phyloP scores from a whole-genome alignment of 2,113 vertebrate species.

The Capricornis sumatraensis region DNA sequence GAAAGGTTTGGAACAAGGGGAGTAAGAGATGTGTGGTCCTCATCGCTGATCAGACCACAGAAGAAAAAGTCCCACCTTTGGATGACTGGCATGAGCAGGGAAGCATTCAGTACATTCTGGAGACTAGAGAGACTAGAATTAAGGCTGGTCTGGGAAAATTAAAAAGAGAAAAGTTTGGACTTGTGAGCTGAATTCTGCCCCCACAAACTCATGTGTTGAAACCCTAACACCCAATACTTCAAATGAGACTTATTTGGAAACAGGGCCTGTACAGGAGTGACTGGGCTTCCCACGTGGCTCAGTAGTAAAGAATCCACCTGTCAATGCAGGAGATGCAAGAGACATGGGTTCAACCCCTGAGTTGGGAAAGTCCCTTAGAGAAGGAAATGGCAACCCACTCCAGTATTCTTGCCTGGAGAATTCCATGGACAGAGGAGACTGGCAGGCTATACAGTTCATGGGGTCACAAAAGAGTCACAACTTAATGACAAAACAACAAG shows the following conservation, averaged over 20 bases:
- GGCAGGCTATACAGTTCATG: neutral
- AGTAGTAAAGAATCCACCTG: neutral
- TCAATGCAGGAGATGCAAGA: neutral
- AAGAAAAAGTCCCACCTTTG: neutral
- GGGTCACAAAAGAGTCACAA: neutral
- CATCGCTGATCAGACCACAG: neutral
- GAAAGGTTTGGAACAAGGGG: neutral
- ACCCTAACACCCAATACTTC: neutral
- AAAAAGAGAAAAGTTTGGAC: neutral
- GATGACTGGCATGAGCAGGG: neutral
- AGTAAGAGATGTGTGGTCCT: neutral
- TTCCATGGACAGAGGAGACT: neutral
- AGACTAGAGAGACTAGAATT: neutral
- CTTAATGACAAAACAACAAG: neutral
- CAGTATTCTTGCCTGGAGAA: neutral
- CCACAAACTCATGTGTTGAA: neutral
- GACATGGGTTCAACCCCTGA: neutral
- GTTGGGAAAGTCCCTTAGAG: neutral
- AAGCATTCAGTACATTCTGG: neutral
- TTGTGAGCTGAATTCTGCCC: neutral
- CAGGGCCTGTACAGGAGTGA: neutral
- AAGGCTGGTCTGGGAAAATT: neutral
- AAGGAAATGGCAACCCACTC: neutral
- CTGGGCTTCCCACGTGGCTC: neutral
- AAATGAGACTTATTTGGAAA: neutral